A percentile compares a stretch with the other conserved stretches of the same genome.
phyloP scores from a whole-genome alignment of 2,888 invertebrate genomes.

The Philhelius pedissequus region DNA sequence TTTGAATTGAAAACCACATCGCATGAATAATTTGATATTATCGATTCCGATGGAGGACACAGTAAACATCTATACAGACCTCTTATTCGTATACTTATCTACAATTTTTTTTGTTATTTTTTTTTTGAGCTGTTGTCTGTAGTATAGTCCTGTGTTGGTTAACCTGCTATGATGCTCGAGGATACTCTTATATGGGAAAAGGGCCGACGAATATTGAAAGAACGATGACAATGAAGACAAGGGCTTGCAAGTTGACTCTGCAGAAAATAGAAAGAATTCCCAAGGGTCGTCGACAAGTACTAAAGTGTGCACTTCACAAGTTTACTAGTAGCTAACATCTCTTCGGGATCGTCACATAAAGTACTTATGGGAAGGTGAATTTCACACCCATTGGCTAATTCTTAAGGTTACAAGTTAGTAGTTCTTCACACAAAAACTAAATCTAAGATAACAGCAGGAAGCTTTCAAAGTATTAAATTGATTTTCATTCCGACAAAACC shows the following conservation, averaged over 20 bases:
- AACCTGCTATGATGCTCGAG: conserved; percentile 28
- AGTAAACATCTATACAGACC: conserved; percentile 18
- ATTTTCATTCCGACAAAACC: too few relatives aligned
- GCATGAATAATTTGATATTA: conserved; percentile 69
- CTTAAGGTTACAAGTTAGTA: accelerated
- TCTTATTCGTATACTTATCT: too few relatives aligned
- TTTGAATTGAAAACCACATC: conserved; percentile 69
- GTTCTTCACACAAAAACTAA: too few relatives aligned
- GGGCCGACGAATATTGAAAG: conserved; percentile 14
- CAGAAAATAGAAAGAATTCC: conserved; percentile 54
- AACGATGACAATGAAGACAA: conserved; percentile 36
- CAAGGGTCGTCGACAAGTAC: conserved; percentile 63
- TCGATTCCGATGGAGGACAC: conserved; percentile 61
- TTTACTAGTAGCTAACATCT: conserved; percentile 63
- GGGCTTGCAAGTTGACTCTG: conserved; percentile 51
- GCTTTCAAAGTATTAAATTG: too few relatives aligned
- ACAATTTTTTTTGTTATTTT: neutral
- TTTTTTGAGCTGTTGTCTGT: neutral
- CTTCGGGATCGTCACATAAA: conserved; percentile 22
- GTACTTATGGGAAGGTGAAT: neutral
- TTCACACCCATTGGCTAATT: neutral
- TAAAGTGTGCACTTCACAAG: conserved; percentile 67
- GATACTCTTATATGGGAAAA: conserved; percentile 35
- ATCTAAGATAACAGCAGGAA: too few relatives aligned
- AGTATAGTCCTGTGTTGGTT: conserved; percentile 8